Base-by-base conservation (phyloP, 2,888 invertebrate genomes). In the Octodonta nipae region DNA sequence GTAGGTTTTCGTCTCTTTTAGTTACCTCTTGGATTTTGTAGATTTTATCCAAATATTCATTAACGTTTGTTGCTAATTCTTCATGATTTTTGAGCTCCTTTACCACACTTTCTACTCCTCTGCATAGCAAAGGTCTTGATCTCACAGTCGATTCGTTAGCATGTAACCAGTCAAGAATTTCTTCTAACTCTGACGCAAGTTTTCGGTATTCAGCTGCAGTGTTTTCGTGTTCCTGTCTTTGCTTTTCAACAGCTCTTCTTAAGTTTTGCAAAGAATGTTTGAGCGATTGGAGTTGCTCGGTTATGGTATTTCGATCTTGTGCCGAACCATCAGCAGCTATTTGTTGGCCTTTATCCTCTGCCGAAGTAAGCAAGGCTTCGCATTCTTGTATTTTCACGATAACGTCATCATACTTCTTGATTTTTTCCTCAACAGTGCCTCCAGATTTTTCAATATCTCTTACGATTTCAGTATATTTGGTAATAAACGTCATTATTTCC, bases 291-390 rank as follows among this genome's bases (percentile, higher is more conserved):
- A 92, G 56, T 46, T 89, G 80, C 54, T 88, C 86, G 2, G 86
- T 87, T 4, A 92, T 79, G 44, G 78, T 78, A 48, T 89, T 89
- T 47, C 84, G 72, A 48, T 91, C 91, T 11, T 82, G 79, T 0
- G 84, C 78, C 2, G 85, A 80, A 25, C 89, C 88, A 62, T 92
- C 91, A 1, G 81, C 79, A 1, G 87, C 87, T 16, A 93, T 91
- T 58, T 88, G 86, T 52, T 87, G 85, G 0, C 91, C 92, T 56
- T 91, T 91, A 52, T 92, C 92, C 8, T 78, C 78, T 1, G 91
- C 88, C 4, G 84, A 77, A 0, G 87, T 83, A 5, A 92, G 61
- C 17, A 82, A 66, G 6, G 88, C 89, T 59, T 91, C 91, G 55
- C 85, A 87, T 49, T 87, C 87, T 63, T 87, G 88, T 32, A 91